phyloP scores from a whole-genome alignment of 1,140 invertebrate genomes.

The Stenopsyche tienmushanensis region DNA sequence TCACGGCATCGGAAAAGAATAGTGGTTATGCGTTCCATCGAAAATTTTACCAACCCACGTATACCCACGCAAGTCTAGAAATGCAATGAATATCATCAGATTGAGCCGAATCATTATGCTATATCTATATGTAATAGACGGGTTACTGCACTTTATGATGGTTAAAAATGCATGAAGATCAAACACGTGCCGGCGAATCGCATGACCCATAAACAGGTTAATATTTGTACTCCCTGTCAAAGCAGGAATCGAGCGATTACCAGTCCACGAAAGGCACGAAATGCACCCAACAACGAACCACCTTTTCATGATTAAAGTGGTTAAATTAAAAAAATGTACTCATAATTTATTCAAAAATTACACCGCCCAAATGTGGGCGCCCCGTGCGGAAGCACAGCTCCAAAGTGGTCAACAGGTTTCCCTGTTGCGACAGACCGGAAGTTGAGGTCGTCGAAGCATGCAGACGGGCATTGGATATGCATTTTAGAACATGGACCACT shows the following conservation, averaged over 20 bases:
- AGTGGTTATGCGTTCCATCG: neutral
- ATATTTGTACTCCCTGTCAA: too few species aligned
- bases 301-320: neutral
- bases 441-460: slow-evolving; percentile 16
- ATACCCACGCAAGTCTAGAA: neutral
- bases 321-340: neutral
- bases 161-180: too few species aligned
- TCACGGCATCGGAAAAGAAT: slow-evolving; percentile 6
- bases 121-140: too few species aligned
- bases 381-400: neutral
- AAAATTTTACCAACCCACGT: neutral
- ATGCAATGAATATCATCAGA: too few species aligned
- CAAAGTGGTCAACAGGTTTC: neutral
- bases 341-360: neutral
- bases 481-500: slow-evolving; percentile 8
- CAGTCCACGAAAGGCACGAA: too few species aligned
- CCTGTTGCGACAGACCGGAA: slow-evolving; percentile 2
- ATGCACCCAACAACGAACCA: too few species aligned
- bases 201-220: too few species aligned
- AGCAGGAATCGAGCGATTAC: too few species aligned
- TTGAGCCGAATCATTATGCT: too few species aligned
- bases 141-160: too few species aligned
- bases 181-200: too few species aligned
- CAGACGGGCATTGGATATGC: neutral
- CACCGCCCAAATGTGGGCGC: neutral